Evolutionary conservation across 1,140 invertebrate genomes (phyloP).

Genomic region (Drosophila tani): DNA sequence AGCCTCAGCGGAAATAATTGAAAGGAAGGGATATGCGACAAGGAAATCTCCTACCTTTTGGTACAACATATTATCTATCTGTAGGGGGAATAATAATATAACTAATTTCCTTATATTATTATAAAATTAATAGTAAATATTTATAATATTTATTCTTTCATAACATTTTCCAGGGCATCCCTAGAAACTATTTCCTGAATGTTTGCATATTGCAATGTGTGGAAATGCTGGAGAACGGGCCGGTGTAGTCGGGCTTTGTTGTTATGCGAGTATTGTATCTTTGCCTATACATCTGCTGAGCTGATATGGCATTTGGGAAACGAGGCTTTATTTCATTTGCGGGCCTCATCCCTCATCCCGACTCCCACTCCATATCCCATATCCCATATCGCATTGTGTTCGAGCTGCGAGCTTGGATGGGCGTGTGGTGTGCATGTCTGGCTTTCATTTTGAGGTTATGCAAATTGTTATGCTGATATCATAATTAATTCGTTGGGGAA

Average conservation of each 20-base stretch:
- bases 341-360: not conserved
- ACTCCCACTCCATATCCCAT: not conserved
- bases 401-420: slow-evolving; percentile 11
- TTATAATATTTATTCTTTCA: not conserved
- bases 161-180: slow-evolving; percentile 28
- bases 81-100: too few relatives aligned
- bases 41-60: not conserved
- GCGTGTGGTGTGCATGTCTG: slow-evolving; percentile 47
- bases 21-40: not conserved
- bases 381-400: slow-evolving; percentile 24
- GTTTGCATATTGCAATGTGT: slow-evolving; percentile 41
- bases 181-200: not conserved
- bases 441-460: slow-evolving; percentile 80
- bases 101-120: not conserved
- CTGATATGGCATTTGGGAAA: slow-evolving; percentile 80
- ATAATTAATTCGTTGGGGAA: slow-evolving; percentile 81
- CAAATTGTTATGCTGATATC: slow-evolving; percentile 83
- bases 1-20: not conserved
- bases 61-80: too few relatives aligned
- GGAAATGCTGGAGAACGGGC: slow-evolving; percentile 2
- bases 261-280: slow-evolving; percentile 68
- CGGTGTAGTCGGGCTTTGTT: slow-evolving; percentile 21
- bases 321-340: slow-evolving; percentile 74
- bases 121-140: not conserved
- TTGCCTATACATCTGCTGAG: slow-evolving; percentile 73